phyloP scores from a whole-genome alignment of 2,797 vertebrate species.

The Danio kyathit region DNA sequence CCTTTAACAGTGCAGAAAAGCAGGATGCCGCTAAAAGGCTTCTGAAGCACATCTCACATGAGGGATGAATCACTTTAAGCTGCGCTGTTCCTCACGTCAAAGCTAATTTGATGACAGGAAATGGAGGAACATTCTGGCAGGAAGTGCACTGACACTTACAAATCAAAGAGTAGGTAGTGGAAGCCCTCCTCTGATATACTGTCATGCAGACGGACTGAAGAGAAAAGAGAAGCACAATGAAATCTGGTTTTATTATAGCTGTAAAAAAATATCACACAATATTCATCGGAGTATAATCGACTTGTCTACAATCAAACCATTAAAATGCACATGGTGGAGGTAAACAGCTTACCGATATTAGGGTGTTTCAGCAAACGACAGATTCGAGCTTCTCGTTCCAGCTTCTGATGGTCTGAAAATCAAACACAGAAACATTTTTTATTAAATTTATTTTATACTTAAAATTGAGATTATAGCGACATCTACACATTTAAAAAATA shows the following conservation, averaged over 20 bases:
- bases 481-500: no score
- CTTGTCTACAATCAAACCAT: no score
- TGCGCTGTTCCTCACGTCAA: not conserved
- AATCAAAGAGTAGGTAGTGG: conserved; percentile 98
- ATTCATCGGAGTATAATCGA: conserved; percentile 60
- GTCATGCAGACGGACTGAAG: conserved; percentile 94
- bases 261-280: conserved; percentile 65
- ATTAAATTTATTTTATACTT: no score
- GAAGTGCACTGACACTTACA: conserved; percentile 84
- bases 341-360: conserved; percentile 89
- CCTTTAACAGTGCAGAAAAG: conserved; percentile 1
- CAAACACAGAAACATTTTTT: conserved; percentile 25
- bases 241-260: not conserved
- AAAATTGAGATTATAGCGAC: no score
- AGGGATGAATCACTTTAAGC: conserved; percentile 8
- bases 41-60: not conserved
- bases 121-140: not conserved
- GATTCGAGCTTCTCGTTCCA: conserved; percentile 96
- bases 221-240: conserved; percentile 34
- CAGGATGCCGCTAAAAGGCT: conserved; percentile 2
- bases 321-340: not conserved
- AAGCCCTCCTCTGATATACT: conserved; percentile 99
- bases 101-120: conserved; percentile 8
- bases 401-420: conserved; percentile 94
- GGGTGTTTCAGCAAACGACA: conserved; percentile 96